Evolutionary conservation across 1,140 invertebrate species (phyloP).

Genomic region (Ectropis grisescens): DNA sequence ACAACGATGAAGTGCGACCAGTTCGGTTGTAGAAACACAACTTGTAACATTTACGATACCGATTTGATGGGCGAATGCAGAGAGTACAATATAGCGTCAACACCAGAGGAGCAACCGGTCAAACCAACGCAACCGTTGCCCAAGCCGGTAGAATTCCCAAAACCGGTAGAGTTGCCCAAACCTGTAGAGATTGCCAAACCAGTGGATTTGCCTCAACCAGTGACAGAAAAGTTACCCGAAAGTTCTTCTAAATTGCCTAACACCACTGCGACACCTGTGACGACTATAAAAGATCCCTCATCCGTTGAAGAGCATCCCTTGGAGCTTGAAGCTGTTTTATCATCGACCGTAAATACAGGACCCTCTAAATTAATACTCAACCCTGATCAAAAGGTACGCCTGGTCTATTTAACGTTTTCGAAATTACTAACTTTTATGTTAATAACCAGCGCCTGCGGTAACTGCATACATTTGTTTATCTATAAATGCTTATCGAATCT

Average conservation of each 20-base stretch:
- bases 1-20: constrained; percentile 53
- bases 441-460: no score
- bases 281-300: constrained; percentile 1
- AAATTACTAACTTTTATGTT: no score
- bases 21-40: constrained; percentile 42
- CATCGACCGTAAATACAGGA: constrained; percentile 33
- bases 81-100: constrained; percentile 35
- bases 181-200: neutral
- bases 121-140: no score
- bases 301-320: constrained; percentile 26
- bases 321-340: constrained; percentile 36
- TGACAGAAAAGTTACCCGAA: no score
- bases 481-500: no score
- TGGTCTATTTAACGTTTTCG: no score
- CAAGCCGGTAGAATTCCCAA: constrained; percentile 1
- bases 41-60: constrained; percentile 65
- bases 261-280: constrained; percentile 1
- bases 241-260: neutral
- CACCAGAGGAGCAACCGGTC: no score
- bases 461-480: no score
- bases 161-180: constrained; percentile 23
- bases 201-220: no score
- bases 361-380: no score
- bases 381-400: no score
- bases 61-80: constrained; percentile 58